Percentiles rank a stretch among this genome's conserved stretches.
phyloP scores from a whole-genome alignment of 2,113 vertebrate genomes.

The Dendropsophus ebraccatus region DNA sequence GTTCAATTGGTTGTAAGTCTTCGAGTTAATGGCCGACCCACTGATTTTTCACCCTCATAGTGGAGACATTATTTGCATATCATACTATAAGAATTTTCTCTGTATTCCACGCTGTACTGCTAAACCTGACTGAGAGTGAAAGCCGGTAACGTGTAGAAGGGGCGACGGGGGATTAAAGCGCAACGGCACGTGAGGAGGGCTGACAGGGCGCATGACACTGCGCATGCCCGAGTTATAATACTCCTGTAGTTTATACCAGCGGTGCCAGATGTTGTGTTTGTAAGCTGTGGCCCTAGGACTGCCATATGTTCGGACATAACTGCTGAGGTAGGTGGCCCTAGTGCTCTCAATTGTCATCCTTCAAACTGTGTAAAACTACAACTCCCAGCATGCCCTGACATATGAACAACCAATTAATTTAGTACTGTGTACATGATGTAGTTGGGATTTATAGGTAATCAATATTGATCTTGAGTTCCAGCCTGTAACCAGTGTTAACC shows the following conservation, averaged over 20 bases:
- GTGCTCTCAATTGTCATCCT: background rate
- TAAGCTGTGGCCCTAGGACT: background rate
- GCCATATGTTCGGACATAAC: background rate
- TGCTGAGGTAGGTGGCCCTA: background rate
- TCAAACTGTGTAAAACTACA: too few species aligned
- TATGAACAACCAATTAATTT: too few species aligned
- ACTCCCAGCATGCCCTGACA: too few species aligned
- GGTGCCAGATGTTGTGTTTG: background rate
- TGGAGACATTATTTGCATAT: background rate
- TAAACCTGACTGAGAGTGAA: background rate
- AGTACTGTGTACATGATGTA: too few species aligned
- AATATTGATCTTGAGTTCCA: too few species aligned
- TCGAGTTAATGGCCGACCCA: background rate
- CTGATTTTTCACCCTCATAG: background rate
- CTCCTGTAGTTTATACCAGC: background rate
- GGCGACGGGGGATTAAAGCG: background rate
- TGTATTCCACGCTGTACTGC: background rate
- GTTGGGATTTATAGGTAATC: too few species aligned
- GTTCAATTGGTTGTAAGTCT: background rate
- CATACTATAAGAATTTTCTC: background rate
- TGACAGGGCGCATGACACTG: background rate
- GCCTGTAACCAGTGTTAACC: too few species aligned
- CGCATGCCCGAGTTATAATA: background rate
- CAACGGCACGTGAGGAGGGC: background rate
- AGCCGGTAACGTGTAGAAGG: slow-evolving; percentile 44